Evolutionary conservation across 1,140 invertebrate species (phyloP), one percentile per base, ranked within the genome.

Genomic region (Zaprionus capensis): DNA sequence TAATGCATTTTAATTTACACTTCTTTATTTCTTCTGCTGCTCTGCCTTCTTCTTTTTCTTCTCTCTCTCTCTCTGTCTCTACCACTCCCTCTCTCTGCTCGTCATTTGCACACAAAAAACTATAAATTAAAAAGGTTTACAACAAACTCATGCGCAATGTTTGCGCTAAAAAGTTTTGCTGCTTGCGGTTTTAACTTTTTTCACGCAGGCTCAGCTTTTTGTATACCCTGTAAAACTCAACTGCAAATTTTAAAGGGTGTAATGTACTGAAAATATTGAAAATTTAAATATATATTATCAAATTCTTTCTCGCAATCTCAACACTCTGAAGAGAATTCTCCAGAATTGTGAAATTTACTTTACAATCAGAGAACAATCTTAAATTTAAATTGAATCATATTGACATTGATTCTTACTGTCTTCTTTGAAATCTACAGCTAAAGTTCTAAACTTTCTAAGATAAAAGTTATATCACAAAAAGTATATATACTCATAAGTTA

Each of bases 1-100:
- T 76, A 79, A 82, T 86, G 82, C 83, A 77, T 82, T 87, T 87
- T 64, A 77, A 86, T 86, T 87, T 81, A 49, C 69, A 71, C 77
- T 59, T 49, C 55, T 1, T 46, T 59, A 28, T 44, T 38, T 58
- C 22, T 38, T 17, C n/a, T 58, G 58, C 49, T 61, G 6, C 14
- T 26, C 28, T 7, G 28, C 28, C 28, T 36, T 34, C 15, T 26
- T 34, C 9, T 31, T 4, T 12, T 5, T 0, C 31, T 31, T 15
- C 12, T 11, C 5, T 34, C 28, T 1, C 59, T 20, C 14, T 1
- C 3, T 17, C 17, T 31, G 1, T 5, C 14, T 55, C 38, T 51
- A 34, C 4, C 51, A 7, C 24, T 22, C 6, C 9, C 41, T 46
- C 41, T n/a, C n/a, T 7, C n/a, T 17, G n/a, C 22, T 55, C 22